Percentiles rank a stretch among this genome's conserved stretches.
Conservation (phyloP, 2,797 vertebrate species). For the Avahi laniger region DNA sequence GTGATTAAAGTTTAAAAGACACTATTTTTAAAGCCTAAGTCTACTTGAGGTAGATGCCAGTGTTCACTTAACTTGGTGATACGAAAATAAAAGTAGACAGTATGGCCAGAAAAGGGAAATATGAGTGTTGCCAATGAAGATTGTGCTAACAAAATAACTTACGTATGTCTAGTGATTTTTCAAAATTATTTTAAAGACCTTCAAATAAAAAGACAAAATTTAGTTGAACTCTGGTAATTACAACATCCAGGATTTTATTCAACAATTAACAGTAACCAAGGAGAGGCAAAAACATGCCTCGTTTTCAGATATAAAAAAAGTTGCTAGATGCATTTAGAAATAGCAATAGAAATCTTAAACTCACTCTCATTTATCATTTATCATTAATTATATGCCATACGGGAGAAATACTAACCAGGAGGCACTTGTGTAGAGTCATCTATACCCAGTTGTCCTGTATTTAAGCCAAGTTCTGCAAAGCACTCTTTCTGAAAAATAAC, state of each 20-base stretch:
- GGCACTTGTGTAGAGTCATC: slow-evolving; percentile 94
- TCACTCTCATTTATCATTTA: neutral
- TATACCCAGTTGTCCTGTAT: slow-evolving; percentile 92
- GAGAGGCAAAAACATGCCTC: neutral
- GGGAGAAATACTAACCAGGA: slow-evolving; percentile 87
- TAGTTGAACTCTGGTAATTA: slow-evolving; percentile 14
- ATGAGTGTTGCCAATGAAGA: neutral
- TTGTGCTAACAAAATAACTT: slow-evolving; percentile 37
- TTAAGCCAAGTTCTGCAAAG: slow-evolving; percentile 92
- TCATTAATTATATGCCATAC: neutral
- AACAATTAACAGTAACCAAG: slow-evolving; percentile 1
- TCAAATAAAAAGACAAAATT: slow-evolving; percentile 17
- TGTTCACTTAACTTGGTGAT: neutral
- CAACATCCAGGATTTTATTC: neutral
- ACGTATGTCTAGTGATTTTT: neutral
- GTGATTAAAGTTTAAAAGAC: neutral
- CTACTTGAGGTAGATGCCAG: neutral
- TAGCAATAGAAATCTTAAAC: neutral
- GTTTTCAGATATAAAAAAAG: neutral
- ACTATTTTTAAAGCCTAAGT: slow-evolving; percentile 13
- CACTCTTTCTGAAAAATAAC: slow-evolving; percentile 89
- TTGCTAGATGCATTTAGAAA: slow-evolving; percentile 5
- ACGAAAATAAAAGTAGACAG: neutral
- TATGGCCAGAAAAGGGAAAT: neutral
- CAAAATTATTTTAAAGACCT: slow-evolving; percentile 12